Base-by-base conservation (phyloP, 2,888 invertebrate genomes). In the Patella depressa region DNA sequence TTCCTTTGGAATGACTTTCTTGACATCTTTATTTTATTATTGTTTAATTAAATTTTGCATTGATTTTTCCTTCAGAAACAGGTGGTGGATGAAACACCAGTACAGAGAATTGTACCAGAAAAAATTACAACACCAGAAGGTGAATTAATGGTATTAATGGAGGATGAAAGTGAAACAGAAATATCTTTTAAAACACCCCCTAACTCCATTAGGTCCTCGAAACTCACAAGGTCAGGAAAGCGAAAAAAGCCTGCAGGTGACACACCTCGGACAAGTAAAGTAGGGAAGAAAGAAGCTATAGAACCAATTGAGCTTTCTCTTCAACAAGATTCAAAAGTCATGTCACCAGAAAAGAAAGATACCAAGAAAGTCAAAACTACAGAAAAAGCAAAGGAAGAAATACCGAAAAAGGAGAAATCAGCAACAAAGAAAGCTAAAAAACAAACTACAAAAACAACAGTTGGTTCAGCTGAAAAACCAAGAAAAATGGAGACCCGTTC, bases 171-270 rank as follows among this genome's bases (percentile, higher is more conserved):
- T 72, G 87, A 87, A 29, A 82, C 83, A 0, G 86, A 87, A 69
- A 83, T 87, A 19, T 77, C 77, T n/a, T 87, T 87, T 75, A 84
- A 82, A 70, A 87, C 87, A 55, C 87, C 86, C 1, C 86, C 85
- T 24, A 72, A 77, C 54, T 75, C 84, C 2, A 76, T 85, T n/a
- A 85, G 81, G 73, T 82, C 82, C 1, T 83, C 83, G 2, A 80
- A 81, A 71, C 74, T 83, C 4, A n/a, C 34, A 5, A 24, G 12
- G 24, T 65, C 65, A 12, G 65, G 65, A 11, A 65, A 65, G 19
- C 65, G 65, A 14, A 65, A 65, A 14, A 65, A 65, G 11, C 24
- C 65, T 24, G 65, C 24, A 12, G 65, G 24, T 65, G 65, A 65
- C 24, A 65, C 65, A 14, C 65, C 65, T 24, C 19, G 65, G 7